Conservation (phyloP, 2,113 vertebrate genomes). For the Silurus glanis region DNA sequence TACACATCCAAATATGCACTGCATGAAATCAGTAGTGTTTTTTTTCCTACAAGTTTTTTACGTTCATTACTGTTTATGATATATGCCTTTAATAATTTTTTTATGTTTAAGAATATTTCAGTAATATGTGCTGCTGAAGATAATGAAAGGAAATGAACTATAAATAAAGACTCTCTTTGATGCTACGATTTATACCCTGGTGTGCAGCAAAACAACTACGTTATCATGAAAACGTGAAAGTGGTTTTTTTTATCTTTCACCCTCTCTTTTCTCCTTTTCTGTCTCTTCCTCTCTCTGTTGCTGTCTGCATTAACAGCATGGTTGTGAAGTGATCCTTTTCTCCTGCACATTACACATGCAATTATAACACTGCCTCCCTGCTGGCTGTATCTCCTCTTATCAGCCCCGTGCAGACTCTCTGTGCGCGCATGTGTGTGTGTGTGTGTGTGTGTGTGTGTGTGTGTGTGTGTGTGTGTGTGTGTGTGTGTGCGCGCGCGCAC, state of each 20-base stretch:
- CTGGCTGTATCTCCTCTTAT: constrained; percentile 61
- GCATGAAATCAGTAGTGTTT: not conserved
- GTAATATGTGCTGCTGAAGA: not conserved
- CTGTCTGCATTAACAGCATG: constrained; percentile 53
- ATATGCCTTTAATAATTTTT: not conserved
- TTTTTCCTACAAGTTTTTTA: too few species aligned
- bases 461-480: constrained; percentile 25
- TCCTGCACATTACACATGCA: constrained; percentile 66
- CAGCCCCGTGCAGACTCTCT: constrained; percentile 62
- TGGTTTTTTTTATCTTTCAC: not conserved
- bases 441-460: constrained; percentile 17
- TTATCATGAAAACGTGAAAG: not conserved
- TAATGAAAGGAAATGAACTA: not conserved
- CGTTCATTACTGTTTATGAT: not conserved
- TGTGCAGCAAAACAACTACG: not conserved
- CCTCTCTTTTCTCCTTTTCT: not conserved
- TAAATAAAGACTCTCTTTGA: not conserved
- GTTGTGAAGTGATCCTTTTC: constrained; percentile 61
- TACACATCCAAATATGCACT: not conserved
- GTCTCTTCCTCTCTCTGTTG: not conserved
- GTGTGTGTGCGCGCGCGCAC: not conserved
- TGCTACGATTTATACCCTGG: not conserved
- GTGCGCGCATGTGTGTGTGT: constrained; percentile 2
- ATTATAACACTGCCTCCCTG: constrained; percentile 67
- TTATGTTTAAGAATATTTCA: not conserved